Conservation (phyloP, 2,888 invertebrate species). For the Ormia ochracea region DNA sequence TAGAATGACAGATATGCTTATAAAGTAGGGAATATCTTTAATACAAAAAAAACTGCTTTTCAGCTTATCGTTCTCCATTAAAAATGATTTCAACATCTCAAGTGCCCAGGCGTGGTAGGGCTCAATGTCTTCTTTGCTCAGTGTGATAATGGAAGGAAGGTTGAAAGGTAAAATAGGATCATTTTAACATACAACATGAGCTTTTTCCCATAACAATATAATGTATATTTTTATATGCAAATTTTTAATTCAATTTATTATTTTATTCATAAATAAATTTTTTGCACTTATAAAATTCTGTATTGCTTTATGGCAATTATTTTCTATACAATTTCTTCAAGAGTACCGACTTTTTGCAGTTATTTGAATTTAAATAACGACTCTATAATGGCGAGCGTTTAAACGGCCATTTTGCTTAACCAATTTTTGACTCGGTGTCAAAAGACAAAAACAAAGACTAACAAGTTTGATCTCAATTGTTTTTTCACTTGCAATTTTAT, state of each 20-base stretch:
- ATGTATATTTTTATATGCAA: slow-evolving; percentile 54
- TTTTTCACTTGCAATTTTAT: too few species aligned
- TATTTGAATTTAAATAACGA: too few species aligned
- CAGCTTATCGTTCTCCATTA: too few species aligned
- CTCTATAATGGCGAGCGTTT: too few species aligned
- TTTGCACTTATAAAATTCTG: slow-evolving; percentile 50
- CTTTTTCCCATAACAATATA: slow-evolving; percentile 15
- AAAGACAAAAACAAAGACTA: too few species aligned
- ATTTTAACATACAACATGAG: slow-evolving; percentile 26
- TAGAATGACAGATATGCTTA: too few species aligned
- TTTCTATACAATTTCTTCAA: slow-evolving; percentile 46
- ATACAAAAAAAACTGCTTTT: too few species aligned
- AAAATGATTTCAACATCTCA: not conserved
- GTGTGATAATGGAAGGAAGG: slow-evolving; percentile 11
- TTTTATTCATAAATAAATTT: slow-evolving; percentile 39
- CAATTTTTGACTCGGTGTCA: too few species aligned
- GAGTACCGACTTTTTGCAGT: too few species aligned
- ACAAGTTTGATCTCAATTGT: too few species aligned
- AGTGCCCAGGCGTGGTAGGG: not conserved
- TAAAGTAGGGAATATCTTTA: too few species aligned
- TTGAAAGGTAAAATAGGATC: slow-evolving; percentile 44
- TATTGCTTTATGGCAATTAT: slow-evolving; percentile 50
- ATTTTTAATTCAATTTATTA: slow-evolving; percentile 26
- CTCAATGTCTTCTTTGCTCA: not conserved
- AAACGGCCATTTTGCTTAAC: too few species aligned